Evolutionary conservation across 2,113 vertebrate species (phyloP), one percentile per base, ranked within the genome.

Genomic region (Entomyzon cyanotis): DNA sequence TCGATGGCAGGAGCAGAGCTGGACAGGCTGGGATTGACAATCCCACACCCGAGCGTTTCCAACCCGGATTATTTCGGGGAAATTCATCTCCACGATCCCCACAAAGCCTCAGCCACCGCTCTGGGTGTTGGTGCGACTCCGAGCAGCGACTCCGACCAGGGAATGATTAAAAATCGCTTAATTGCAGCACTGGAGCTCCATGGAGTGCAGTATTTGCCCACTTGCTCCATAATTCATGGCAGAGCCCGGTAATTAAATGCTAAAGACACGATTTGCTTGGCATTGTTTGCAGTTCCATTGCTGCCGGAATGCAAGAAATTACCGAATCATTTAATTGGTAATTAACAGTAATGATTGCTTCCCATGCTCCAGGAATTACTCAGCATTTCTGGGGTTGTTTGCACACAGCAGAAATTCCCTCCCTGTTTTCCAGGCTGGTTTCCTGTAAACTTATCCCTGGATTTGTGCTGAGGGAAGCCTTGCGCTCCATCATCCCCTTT

Each of bases 201-300:
- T 4, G 63, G 64, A 70, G 68, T 25, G 5, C 44, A 3, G 2
- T 52, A 82, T 89, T 93, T 94, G 73, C 91, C 89, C 91, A n/a
- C 64, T 94, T 63, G 39, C 62, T 94, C 69, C 82, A 87, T 92
- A 94, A 96, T 96, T 95, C 81, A 89, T 64, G 75, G 77, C 41
- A n/a, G 21, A 92, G 60, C 84, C 47, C 56, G 81, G 69, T 95
- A 95, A 96, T 97, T 95, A 95, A 95, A 91, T 62, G 91, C 41
- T 84, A 89, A 93, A 81, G 93, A 87, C 50, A 37, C 62, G 77
- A 89, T 93, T 92, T 89, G 60, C 83, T 79, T 53, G 65, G 86
- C 71, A 46, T 94, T 92, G 91, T 95, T 96, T 89, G 92, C 85
- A 8, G 83, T 75, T 77, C 15, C 20, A 12, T 47, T 46, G 55